Base-by-base conservation (phyloP, 2,888 invertebrate genomes). In the Tromatobia lineatoria region DNA sequence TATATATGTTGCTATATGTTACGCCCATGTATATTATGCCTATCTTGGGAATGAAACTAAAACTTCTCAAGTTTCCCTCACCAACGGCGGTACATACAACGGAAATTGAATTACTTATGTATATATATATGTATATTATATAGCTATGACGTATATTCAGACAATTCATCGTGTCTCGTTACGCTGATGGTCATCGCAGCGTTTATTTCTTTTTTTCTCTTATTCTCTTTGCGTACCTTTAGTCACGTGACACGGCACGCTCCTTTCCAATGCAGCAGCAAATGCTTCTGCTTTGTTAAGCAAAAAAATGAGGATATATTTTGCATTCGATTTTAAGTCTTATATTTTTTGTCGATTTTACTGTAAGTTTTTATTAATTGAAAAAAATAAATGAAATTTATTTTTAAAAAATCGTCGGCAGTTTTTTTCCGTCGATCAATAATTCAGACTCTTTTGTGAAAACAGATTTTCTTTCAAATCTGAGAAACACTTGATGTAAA, bases 61-160 rank as follows among this genome's bases (percentile, higher is more conserved):
- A 64, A 76, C 80, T 76, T 83, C 83, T 83, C 83, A 59, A 76
- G 83, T 83, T 83, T 83, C 83, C 61, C 79, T 75, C 66, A n/a
- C 50, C 61, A 74, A 69, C 70, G 64, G 18, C n/a, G 38, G 66
- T 73, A 47, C 69, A 54, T 59, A 61, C 52, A 66, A 75, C 47
- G 71, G 70, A 83, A 69, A 83, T 80, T 77, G 73, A 77, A 77
- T 61, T 77, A 80, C 73, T n/a, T n/a, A 59, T 45, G 73, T 67
- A 54, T 29, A 64, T 50, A 50, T 73, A 69, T 76, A 77, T 23
- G 47, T 59, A 38, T 64, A 29, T 79, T 64, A 57, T 57, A 57
- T 23, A 13, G 13, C 13, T 23, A 23, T 23, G 6, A 57, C 10
- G 57, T 57, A 61, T 61, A n/a, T 70, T 52, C 52, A 20, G 52